A percentile compares a stretch with the other conserved stretches of the same genome.
phyloP scores from a whole-genome alignment of 2,888 invertebrate genomes.

The Ennomos fuscantarius region DNA sequence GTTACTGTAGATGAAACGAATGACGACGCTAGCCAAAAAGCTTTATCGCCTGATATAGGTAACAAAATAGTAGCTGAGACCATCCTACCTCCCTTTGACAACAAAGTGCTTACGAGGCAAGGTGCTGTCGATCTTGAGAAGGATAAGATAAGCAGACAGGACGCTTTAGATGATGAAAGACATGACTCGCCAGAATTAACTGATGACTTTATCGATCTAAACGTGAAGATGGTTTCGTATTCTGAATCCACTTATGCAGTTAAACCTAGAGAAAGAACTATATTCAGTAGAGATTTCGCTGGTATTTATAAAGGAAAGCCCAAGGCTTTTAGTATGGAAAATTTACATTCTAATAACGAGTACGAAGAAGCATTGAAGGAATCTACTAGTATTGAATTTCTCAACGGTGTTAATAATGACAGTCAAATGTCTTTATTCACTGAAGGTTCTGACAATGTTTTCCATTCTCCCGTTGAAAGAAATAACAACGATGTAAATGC shows the following conservation, averaged over 20 bases:
- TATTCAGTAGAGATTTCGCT: constrained; percentile 61
- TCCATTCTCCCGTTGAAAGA: constrained; percentile 56
- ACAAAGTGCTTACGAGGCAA: constrained; percentile 67
- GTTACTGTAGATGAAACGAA: constrained; percentile 72
- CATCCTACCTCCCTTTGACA: constrained; percentile 52
- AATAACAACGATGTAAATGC: constrained; percentile 49
- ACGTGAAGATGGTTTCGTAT: constrained; percentile 48
- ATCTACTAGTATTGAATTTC: constrained; percentile 73
- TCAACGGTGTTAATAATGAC: constrained; percentile 49
- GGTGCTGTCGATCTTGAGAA: constrained; percentile 60
- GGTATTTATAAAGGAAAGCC: constrained; percentile 74
- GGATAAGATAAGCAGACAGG: constrained; percentile 53
- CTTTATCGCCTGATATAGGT: constrained; percentile 41
- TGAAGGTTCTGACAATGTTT: constrained; percentile 71
- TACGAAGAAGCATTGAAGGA: constrained; percentile 68
- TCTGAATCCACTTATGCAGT: constrained; percentile 54
- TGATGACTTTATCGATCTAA: constrained; percentile 46
- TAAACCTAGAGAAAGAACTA: constrained; percentile 53
- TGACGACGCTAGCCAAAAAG: constrained; percentile 55
- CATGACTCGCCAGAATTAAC: constrained; percentile 42
- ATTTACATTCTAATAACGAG: constrained; percentile 58
- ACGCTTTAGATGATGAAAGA: constrained; percentile 49
- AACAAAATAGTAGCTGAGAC: constrained; percentile 48
- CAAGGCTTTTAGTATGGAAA: constrained; percentile 75
- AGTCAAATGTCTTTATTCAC: constrained; percentile 67